phyloP scores from a whole-genome alignment of 1,140 invertebrate species.

The Formica exsecta region DNA sequence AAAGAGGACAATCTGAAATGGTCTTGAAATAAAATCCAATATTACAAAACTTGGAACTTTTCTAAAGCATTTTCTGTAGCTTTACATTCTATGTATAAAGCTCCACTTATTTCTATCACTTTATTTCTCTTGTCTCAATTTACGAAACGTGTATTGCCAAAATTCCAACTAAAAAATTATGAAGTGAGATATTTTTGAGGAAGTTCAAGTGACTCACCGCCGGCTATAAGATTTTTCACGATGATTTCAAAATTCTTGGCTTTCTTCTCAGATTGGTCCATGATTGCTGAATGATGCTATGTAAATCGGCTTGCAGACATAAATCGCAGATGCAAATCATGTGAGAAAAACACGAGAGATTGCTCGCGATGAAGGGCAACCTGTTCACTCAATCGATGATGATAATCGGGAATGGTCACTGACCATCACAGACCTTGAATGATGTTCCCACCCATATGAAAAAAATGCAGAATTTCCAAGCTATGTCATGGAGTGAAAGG shows the following conservation, averaged over 20 bases:
- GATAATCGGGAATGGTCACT: not conserved
- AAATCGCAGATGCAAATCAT: not conserved
- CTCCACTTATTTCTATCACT: not conserved
- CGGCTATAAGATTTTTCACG: slow-evolving; percentile 16
- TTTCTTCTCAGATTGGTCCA: slow-evolving; percentile 4
- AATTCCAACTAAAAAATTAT: slow-evolving; percentile 5
- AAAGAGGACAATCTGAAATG: too few relatives aligned
- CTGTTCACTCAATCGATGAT: not conserved
- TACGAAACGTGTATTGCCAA: not conserved
- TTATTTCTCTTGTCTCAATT: not conserved
- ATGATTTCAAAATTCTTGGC: not conserved
- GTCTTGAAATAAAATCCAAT: too few relatives aligned
- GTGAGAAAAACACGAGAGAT: not conserved
- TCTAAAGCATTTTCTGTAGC: too few relatives aligned
- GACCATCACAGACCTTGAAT: slow-evolving; percentile 4
- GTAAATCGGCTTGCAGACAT: not conserved
- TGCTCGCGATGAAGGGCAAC: not conserved
- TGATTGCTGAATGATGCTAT: not conserved
- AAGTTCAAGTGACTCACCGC: slow-evolving; percentile 23
- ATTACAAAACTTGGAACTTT: too few relatives aligned
- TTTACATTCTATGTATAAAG: not conserved
- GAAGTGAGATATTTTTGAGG: not conserved
- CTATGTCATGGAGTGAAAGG: too few relatives aligned
- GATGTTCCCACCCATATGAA: not conserved
- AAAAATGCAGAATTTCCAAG: too few relatives aligned